Conservation (phyloP, 2,113 vertebrate species). For the Sylvilagus bachmani region DNA sequence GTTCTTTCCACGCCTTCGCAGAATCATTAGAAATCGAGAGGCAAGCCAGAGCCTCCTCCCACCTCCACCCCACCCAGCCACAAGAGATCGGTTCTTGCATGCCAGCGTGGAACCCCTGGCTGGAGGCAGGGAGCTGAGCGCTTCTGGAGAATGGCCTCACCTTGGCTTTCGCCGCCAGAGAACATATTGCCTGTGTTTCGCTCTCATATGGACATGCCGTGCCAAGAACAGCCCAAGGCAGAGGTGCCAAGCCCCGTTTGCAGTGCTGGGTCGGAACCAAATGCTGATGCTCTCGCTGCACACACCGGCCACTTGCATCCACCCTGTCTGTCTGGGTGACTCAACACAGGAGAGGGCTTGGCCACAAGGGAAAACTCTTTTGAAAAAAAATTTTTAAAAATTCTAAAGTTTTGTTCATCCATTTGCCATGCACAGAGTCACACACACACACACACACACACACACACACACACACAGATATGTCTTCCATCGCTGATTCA, state of each 20-base stretch:
- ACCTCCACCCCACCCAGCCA: not conserved
- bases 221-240: conserved; percentile 69
- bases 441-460: too few species aligned
- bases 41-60: not conserved
- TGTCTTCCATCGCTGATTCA: too few species aligned
- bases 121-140: conserved; percentile 72
- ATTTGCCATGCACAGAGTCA: too few species aligned
- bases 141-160: conserved; percentile 84
- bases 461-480: too few species aligned
- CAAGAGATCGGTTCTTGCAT: not conserved
- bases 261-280: not conserved
- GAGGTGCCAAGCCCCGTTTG: conserved; percentile 43
- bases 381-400: too few species aligned
- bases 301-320: too few species aligned
- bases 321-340: too few species aligned
- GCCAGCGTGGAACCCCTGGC: conserved; percentile 18
- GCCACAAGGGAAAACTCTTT: fast-evolving
- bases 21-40: not conserved
- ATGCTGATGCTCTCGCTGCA: fast-evolving
- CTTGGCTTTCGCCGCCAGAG: conserved; percentile 74
- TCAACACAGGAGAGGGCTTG: fast-evolving
- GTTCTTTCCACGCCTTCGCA: not conserved
- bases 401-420: too few species aligned
- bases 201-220: conserved; percentile 22
- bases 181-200: conserved; percentile 75